These are phyloP conservation scores for Erythrocercus mccallii DNA, from an alignment of 2,113 vertebrate species.

Conservation along the genomic window DNA sequence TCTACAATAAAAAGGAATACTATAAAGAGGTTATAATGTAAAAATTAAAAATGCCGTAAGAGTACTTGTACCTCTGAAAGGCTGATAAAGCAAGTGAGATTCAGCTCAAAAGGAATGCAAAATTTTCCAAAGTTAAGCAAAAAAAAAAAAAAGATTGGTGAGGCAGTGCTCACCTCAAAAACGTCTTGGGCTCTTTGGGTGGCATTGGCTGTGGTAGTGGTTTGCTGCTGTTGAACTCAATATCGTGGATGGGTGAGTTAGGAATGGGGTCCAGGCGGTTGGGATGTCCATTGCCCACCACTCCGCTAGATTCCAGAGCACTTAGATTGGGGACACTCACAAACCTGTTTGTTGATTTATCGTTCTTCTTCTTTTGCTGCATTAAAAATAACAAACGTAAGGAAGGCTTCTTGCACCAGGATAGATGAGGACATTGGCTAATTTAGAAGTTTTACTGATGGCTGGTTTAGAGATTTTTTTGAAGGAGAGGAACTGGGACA, in stretches of 20 bases:
- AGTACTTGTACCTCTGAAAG: conserved; percentile 54
- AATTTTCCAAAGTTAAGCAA: conserved; percentile 57
- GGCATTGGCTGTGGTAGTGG: conserved; percentile 93
- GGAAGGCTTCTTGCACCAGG: conserved; percentile 46
- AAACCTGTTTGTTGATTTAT: conserved; percentile 96
- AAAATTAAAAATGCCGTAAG: conserved; percentile 43
- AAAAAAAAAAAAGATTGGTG: conserved; percentile 63
- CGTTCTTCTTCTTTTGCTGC: conserved; percentile 99
- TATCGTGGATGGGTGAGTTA: conserved; percentile 95
- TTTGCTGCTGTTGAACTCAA: conserved; percentile 98
- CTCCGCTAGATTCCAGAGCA: conserved; percentile 87
- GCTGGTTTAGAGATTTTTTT: not conserved
- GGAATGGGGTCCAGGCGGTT: conserved; percentile 94
- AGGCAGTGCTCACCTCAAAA: conserved; percentile 96
- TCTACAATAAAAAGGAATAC: conserved; percentile 69
- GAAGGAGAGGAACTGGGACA: not conserved
- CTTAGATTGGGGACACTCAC: conserved; percentile 96
- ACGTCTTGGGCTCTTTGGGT: conserved; percentile 96
- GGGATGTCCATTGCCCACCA: conserved; percentile 88
- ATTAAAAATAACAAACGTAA: conserved; percentile 82
- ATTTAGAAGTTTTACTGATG: not conserved
- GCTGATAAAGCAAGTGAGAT: conserved; percentile 34
- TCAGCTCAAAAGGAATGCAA: conserved; percentile 46
- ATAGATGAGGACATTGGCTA: conserved; percentile 49
- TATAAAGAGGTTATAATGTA: conserved; percentile 65